phyloP scores from a whole-genome alignment of 2,888 invertebrate species.

The Tetheella fluctuosa region DNA sequence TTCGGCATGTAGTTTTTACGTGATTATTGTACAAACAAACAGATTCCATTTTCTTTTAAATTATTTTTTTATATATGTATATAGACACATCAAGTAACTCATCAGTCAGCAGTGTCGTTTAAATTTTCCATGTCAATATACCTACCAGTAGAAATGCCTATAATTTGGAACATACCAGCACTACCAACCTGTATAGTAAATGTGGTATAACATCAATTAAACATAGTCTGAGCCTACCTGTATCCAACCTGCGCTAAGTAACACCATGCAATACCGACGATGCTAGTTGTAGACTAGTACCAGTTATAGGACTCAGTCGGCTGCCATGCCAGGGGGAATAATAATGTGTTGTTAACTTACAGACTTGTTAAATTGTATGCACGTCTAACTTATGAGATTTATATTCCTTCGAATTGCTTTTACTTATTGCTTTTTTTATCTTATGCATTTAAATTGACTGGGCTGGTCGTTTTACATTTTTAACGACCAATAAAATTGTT shows the following conservation, averaged over 20 bases:
- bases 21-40: no score
- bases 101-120: no score
- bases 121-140: not conserved
- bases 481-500: not conserved
- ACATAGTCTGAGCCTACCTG: not conserved
- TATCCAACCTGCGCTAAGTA: not conserved
- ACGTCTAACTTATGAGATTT: conserved; percentile 57
- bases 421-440: conserved; percentile 47
- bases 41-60: no score
- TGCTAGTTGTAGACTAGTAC: conserved; percentile 22
- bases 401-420: conserved; percentile 52
- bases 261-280: conserved; percentile 12
- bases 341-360: conserved; percentile 57
- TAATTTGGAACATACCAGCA: not conserved
- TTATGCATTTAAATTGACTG: conserved; percentile 21
- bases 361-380: conserved; percentile 59
- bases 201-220: conserved; percentile 2
- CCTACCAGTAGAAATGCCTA: no score
- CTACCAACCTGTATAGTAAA: not conserved
- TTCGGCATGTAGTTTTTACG: no score
- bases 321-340: conserved; percentile 47
- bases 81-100: no score
- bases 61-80: no score
- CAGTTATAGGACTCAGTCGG: conserved; percentile 27
- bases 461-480: not conserved